These are phyloP conservation scores for Adelognathus sp. DNA, from an alignment of 2,888 invertebrate species.

Conservation along the genomic window DNA sequence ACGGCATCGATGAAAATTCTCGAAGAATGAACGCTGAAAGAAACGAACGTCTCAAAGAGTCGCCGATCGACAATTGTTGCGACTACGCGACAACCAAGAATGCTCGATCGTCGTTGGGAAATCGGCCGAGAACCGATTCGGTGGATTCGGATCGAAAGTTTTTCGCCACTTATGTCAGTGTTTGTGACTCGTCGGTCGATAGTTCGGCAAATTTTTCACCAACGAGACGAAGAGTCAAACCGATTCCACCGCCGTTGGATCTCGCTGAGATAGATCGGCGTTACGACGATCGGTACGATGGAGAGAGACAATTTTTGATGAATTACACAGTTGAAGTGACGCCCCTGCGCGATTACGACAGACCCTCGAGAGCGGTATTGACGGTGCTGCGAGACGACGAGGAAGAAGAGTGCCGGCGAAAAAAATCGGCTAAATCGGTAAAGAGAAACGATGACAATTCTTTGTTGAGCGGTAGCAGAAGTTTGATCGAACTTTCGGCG, in stretches of 20 bases:
- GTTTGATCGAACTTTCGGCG: slow-evolving; percentile 64
- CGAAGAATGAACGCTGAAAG: background rate
- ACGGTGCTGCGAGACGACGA: slow-evolving; percentile 41
- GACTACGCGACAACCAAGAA: background rate
- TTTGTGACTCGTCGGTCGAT: slow-evolving; percentile 56
- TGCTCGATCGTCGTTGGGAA: background rate
- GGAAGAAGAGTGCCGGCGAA: too few relatives aligned
- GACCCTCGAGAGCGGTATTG: slow-evolving; percentile 52
- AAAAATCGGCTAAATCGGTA: background rate
- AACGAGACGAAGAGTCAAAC: slow-evolving; percentile 28
- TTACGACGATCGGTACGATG: slow-evolving; percentile 63
- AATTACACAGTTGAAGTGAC: slow-evolving; percentile 69
- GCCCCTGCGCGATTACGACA: slow-evolving; percentile 63
- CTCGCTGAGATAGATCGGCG: slow-evolving; percentile 63
- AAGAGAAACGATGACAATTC: slow-evolving; percentile 11
- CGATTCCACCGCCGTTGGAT: slow-evolving; percentile 68
- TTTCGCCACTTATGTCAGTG: slow-evolving; percentile 60
- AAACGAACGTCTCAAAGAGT: slow-evolving; percentile 32
- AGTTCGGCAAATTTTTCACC: slow-evolving; percentile 35
- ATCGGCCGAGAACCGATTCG: slow-evolving; percentile 23
- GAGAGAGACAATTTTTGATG: slow-evolving; percentile 62
- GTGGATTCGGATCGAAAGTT: slow-evolving; percentile 50
- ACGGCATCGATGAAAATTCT: slow-evolving; percentile 2
- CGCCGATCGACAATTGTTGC: slow-evolving; percentile 28
- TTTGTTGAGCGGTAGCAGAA: slow-evolving; percentile 61